Evolutionary conservation across 2,888 invertebrate genomes (phyloP).

Genomic region (Gibbula magus): DNA sequence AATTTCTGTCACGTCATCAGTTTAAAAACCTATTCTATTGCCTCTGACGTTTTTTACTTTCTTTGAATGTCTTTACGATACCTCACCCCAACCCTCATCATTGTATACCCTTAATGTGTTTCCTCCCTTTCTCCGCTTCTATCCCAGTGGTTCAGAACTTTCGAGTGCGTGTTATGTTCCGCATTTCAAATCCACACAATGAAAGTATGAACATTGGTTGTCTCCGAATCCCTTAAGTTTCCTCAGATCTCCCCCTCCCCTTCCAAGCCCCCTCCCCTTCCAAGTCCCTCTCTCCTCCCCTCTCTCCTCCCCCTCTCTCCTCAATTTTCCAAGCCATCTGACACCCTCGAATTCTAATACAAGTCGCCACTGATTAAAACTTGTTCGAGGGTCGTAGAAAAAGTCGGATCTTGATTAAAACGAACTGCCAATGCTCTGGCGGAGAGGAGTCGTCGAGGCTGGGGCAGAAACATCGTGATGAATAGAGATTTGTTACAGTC

Average conservation of each 20-base stretch:
- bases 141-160: too few relatives aligned
- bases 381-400: conserved; percentile 8
- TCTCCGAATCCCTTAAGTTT: background rate
- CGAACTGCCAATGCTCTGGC: background rate
- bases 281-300: background rate
- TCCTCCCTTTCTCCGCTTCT: too few relatives aligned
- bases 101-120: too few relatives aligned
- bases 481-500: background rate
- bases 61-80: too few relatives aligned
- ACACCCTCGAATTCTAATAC: conserved; percentile 1
- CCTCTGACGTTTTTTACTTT: too few relatives aligned
- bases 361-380: background rate
- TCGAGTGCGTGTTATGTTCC: too few relatives aligned
- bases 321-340: background rate
- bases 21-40: too few relatives aligned
- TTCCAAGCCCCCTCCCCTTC: background rate
- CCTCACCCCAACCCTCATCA: too few relatives aligned
- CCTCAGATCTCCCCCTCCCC: background rate
- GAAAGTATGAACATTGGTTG: background rate
- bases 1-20: too few relatives aligned
- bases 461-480: background rate
- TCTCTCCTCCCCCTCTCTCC: background rate
- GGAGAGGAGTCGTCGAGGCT: background rate
- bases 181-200: too few relatives aligned
- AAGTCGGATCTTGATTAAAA: background rate